Conservation (phyloP, 2,797 vertebrate genomes). For the Pelobates cultripes region DNA sequence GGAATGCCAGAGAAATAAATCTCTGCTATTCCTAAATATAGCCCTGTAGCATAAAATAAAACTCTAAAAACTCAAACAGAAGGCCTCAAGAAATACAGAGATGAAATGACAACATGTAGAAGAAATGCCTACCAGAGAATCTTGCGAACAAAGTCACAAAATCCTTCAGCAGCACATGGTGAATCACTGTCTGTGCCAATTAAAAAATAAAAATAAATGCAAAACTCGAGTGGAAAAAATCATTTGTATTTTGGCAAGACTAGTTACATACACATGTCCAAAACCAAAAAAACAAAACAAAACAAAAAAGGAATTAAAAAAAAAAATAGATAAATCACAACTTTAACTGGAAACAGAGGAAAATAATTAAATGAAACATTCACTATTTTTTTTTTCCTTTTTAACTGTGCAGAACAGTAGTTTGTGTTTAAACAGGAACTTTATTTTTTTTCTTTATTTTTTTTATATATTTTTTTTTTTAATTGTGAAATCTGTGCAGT, state of each 20-base stretch:
- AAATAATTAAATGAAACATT: slow-evolving; percentile 66
- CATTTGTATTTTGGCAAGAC: slow-evolving; percentile 67
- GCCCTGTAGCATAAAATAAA: slow-evolving; percentile 66
- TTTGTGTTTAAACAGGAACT: slow-evolving; percentile 54
- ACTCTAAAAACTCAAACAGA: slow-evolving; percentile 63
- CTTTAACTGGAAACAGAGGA: slow-evolving; percentile 57
- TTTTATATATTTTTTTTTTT: slow-evolving; percentile 56
- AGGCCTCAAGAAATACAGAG: slow-evolving; percentile 67
- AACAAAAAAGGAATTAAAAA: slow-evolving; percentile 58
- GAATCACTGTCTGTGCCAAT: background rate
- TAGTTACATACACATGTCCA: slow-evolving; percentile 59
- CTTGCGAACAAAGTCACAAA: background rate
- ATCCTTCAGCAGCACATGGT: background rate
- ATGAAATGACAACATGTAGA: slow-evolving; percentile 57
- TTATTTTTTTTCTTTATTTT: background rate
- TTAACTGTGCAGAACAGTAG: slow-evolving; percentile 64
- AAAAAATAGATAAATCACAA: slow-evolving; percentile 54
- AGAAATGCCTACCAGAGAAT: slow-evolving; percentile 9
- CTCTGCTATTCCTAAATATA: slow-evolving; percentile 62
- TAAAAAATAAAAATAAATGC: background rate
- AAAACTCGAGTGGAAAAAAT: slow-evolving; percentile 55
- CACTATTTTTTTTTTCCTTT: slow-evolving; percentile 50
- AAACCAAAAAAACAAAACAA: slow-evolving; percentile 53
- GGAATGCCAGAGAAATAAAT: slow-evolving; percentile 61
- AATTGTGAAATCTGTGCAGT: slow-evolving; percentile 62